Evolutionary conservation across 2,888 invertebrate species (phyloP).

Genomic region (Thysanoteuthis rhombus): DNA sequence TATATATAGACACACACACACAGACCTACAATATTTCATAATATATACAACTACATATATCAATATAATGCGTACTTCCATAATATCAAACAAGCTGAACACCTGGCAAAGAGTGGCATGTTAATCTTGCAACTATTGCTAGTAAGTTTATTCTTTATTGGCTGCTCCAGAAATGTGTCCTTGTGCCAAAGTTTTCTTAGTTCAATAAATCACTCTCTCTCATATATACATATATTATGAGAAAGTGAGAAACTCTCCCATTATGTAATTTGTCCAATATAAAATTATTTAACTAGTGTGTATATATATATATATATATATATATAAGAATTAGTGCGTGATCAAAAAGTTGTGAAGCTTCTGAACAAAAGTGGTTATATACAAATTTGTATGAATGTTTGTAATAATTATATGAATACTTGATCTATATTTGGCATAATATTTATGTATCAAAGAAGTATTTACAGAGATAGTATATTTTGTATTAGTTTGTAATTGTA

Average conservation of each 20-base stretch:
- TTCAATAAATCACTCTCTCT: too few species aligned
- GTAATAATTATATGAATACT: not conserved
- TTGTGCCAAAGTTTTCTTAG: not conserved
- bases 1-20: too few species aligned
- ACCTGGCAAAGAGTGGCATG: not conserved
- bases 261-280: too few species aligned
- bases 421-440: not conserved
- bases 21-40: not conserved
- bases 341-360: not conserved
- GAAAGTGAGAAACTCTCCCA: too few species aligned
- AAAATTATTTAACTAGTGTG: too few species aligned
- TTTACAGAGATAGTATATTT: constrained; percentile 12
- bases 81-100: not conserved
- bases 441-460: not conserved
- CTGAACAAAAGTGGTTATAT: not conserved
- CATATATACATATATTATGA: too few species aligned
- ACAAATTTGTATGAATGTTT: not conserved
- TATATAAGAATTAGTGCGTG: too few species aligned
- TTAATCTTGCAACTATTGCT: not conserved
- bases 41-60: not conserved
- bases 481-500: constrained; percentile 12
- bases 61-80: not conserved
- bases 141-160: not conserved
- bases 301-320: too few species aligned
- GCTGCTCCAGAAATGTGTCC: too few species aligned